Base-by-base conservation (phyloP, 2,888 invertebrate species). In the Litoditis marina region DNA sequence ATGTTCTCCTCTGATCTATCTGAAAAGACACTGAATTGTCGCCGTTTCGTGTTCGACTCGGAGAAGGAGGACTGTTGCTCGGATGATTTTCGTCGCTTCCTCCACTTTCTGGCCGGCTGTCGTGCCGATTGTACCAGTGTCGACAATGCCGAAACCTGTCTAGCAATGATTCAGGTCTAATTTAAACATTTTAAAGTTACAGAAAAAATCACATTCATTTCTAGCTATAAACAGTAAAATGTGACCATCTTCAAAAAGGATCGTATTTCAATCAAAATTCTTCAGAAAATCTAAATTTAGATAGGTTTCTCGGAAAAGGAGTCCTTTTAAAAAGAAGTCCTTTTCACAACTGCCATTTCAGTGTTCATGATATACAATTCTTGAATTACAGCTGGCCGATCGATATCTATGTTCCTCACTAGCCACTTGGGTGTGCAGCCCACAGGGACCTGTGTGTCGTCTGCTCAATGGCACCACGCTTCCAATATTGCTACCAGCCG, bases 1-100 rank as follows among this genome's bases (percentile, higher is more conserved):
- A 74, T 80, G 78, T 77, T 77, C 56, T 66, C 70, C 1, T 63
- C 69, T 36, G 68, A 77, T 52, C 69, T 79, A 36, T 60, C 69
- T 8, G 78, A 80, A 46, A 71, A 69, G n/a, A 62, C 68, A 1
- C 60, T 66, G 11, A 63, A 61, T 22, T 59, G 71, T 8, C 68
- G 77, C 7, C 60, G 50, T 7, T 79, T 79, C 51, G 57, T 60
- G 42, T 68, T 79, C 27, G 68, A 72, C 32, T 60, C 69, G 8
- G 65, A 57, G 2, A 61, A 61, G 16, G 68, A 69, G n/a, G 39
- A 32, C 36, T 78, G 77, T 56, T 55, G 62, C 0, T 22, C 56
- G 2, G 66, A 60, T 0, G 78, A 78, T 39, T 78, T 76, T 60
- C 51, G 64, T 19, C 36, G 62, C 6, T 80, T 80, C 52, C 65